Evolutionary conservation across 2,113 vertebrate genomes (phyloP).

Genomic region (Sinosuthora webbiana): DNA sequence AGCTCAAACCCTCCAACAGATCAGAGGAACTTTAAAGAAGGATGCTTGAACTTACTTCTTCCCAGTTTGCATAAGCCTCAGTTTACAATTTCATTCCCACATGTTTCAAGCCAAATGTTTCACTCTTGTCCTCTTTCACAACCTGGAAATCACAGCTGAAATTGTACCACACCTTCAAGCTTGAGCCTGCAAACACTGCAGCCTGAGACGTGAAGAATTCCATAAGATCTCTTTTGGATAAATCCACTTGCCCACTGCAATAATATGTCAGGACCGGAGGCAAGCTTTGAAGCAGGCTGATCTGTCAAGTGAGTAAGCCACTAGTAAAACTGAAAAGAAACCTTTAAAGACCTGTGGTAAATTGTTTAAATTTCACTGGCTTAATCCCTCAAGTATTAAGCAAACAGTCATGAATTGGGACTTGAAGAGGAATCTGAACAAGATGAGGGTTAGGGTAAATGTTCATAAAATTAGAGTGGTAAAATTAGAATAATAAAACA

Average conservation of each 20-base stretch:
- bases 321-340: not conserved
- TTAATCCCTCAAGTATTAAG: slow-evolving; percentile 41
- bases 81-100: not conserved
- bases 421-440: not conserved
- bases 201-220: not conserved
- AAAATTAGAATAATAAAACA: slow-evolving; percentile 51
- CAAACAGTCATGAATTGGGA: slow-evolving; percentile 10
- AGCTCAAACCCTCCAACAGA: not conserved
- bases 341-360: not conserved
- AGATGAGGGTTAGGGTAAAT: not conserved
- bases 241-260: accelerated
- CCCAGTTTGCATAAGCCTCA: not conserved
- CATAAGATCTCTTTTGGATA: not conserved
- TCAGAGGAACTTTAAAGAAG: not conserved
- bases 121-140: not conserved
- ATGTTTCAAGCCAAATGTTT: not conserved
- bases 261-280: not conserved
- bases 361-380: slow-evolving; percentile 2
- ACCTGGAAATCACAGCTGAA: not conserved
- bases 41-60: not conserved
- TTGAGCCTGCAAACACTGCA: not conserved
- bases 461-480: not conserved
- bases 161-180: not conserved
- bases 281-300: not conserved
- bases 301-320: not conserved